Base-by-base conservation (phyloP, 2,113 vertebrate species). In the Actenoides lindsayi region DNA sequence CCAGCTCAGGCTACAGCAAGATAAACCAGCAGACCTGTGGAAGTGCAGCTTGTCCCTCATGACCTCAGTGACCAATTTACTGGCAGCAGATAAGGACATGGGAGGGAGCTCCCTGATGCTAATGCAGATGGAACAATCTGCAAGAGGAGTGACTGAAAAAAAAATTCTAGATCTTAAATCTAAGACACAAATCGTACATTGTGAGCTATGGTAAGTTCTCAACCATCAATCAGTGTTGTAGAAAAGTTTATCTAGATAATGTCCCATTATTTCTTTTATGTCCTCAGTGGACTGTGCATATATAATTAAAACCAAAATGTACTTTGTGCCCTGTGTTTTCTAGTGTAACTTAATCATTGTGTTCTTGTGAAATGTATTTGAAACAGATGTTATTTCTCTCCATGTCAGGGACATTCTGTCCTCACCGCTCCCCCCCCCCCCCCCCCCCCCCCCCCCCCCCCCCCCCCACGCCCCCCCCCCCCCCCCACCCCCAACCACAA, bases 371-470 rank as follows among this genome's bases (percentile, higher is more conserved):
- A 83, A 89, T 27, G 7, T n/a, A 39, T 64, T 54, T 83, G 25
- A 83, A 89, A 60, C 18, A 50, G 51, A 5, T n/a, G 76, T 4
- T 64, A 79, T 53, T 84, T 62, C 37, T 42, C 10, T 71, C 35
- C 7, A 9, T 27, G 42, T 11, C 41, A 78, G 63, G 9, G 19
- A 57, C 42, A 42, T 15, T 42, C 42, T 12, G 41, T 41, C 41
- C 41, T 41, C 41, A 41, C 11, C 41, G 39, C 39, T 12, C 41
- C 41, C 41, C 13, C 14, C 41, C 14, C 41, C 13, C 9, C 5
- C 2, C 3, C 25, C 3, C 0, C 18, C 41, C 41, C 41, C 4
- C 13, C 13, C 13, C 41, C 41, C 7, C 5, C 2, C 3, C 28
- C 4, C 0, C n/a, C n/a, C n/a, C n/a, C n/a, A n/a, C n/a, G n/a